Base-by-base conservation (phyloP, 2,113 vertebrate species). In the Rhinolophus sinicus region DNA sequence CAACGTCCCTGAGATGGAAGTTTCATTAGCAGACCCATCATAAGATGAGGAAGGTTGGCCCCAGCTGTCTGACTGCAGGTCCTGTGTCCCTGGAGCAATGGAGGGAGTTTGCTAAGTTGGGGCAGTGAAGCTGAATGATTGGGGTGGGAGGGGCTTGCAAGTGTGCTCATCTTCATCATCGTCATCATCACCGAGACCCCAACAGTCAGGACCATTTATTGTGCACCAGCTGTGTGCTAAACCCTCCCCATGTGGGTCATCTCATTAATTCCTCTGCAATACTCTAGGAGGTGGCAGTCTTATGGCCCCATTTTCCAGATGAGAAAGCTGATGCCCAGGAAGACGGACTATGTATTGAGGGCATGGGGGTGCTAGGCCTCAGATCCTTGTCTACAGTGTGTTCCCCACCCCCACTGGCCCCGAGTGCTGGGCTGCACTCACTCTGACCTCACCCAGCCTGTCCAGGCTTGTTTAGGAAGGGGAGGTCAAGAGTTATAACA, bases 111-210 rank as follows among this genome's bases (percentile, higher is more conserved):
- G 35, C 65, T 5, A 44, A 30, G 58, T 35, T 2, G 0, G 0
- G 67, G 40, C 26, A 19, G 26, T 50, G 5, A 44, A 10, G 64
- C 65, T 21, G 22, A 38, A 11, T 22, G 70, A 28, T 12, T 0
- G 1, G 56, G 24, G 2, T n/a, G 28, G 30, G 8, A 7, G 58
- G 12, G 47, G 52, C 21, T 16, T 33, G 12, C 24, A 4, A 7
- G n/a, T 0, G 28, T 40, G 33, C 9, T 35, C 52, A 1, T 0
- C 40, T 30, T 22, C 65, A 13, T 10, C 12, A 2, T 33, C 5
- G 4, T 38, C 80, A 0, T 14, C 3, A 0, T 22, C 54, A 4
- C 18, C 0, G 0, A 58, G 58, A 60, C 8, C 88, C 16, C 18
- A 2, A 18, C 30, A 5, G 21, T 12, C 35, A 35, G 50, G 15